Evolutionary conservation across 30 jellyfish, hydroid and myxozoan genomes (phyloP), one percentile per base, ranked within the genome.

Genomic region (Morbakka virulenta): DNA sequence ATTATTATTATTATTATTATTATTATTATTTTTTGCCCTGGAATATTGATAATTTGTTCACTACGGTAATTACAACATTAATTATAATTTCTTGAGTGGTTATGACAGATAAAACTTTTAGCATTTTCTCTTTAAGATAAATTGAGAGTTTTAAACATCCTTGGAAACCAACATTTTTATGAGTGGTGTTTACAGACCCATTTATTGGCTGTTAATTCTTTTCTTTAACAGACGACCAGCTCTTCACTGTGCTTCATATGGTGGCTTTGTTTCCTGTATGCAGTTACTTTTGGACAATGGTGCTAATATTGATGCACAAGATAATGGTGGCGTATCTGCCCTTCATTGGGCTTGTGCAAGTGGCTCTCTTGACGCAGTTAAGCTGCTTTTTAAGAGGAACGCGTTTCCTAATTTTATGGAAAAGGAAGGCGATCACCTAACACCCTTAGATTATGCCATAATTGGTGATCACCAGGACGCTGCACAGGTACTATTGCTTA

Each of bases 291-390:
- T 92, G 69, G 98, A 92, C 62, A 76, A 74, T 31, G 89, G 89
- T 9, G 96, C 98, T 30, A 88, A 92, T 29, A 96, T 92, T 2
- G 95, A 92, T 83, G 87, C 84, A 22, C 98, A 65, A 25, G 96
- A 92, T 64, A 85, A 79, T 49, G 69, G 88, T 20, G 96, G 98
- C 1, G 84, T 78, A 9, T 76, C 98, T 3, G 95, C 98, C 1
- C 72, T 92, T 3, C 98, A 92, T 78, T 92, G 96, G 98, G 98
- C 98, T 33, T 92, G 98, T 64, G 93, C 94, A 25, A 85, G 95
- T 17, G 98, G 98, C 27, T 85, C 96, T 11, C 69, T 92, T 30
- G 98, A 92, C 50, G 98, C 98, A 3, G 98, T 92, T 33, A 92
- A 92, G 64, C 69, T 92, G 34, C 81, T 92, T 1, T 83, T 92